Evolutionary conservation across 2,797 vertebrate species (phyloP).

Genomic region (Notolepis coatsorum): DNA sequence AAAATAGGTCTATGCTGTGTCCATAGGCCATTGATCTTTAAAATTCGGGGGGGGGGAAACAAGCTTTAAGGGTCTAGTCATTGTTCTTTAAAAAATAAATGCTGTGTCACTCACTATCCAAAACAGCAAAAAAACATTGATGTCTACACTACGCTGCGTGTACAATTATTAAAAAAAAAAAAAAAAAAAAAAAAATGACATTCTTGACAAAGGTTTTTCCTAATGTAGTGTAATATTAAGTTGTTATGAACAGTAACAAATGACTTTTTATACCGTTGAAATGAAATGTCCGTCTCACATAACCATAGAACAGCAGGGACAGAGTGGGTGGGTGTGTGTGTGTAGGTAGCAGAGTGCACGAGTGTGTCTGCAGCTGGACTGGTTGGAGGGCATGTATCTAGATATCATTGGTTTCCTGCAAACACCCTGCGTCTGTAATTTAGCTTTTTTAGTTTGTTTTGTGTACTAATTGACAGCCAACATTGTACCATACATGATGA

Average conservation of each 20-base stretch:
- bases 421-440: background rate
- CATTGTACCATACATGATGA: constrained; percentile 28
- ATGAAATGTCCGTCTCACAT: constrained; percentile 5
- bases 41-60: constrained; percentile 26
- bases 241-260: constrained; percentile 29
- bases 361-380: background rate
- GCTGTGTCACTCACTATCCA: constrained; percentile 27
- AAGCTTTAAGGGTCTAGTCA: constrained; percentile 12
- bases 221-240: constrained; percentile 57
- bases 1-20: constrained; percentile 39
- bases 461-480: too few relatives aligned
- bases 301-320: constrained; percentile 6
- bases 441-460: too few relatives aligned
- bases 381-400: background rate
- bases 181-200: constrained; percentile 9
- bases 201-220: constrained; percentile 27
- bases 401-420: constrained; percentile 3
- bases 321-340: background rate
- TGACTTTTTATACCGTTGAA: constrained; percentile 12
- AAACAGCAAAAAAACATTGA: constrained; percentile 11
- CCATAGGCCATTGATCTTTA: constrained; percentile 15
- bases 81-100: constrained; percentile 24
- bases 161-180: constrained; percentile 35
- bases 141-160: constrained; percentile 43
- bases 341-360: background rate